Percentiles rank a stretch among this genome's conserved stretches.
Conservation (phyloP, 1,140 invertebrate species). For the Drosophila gunungcola region DNA sequence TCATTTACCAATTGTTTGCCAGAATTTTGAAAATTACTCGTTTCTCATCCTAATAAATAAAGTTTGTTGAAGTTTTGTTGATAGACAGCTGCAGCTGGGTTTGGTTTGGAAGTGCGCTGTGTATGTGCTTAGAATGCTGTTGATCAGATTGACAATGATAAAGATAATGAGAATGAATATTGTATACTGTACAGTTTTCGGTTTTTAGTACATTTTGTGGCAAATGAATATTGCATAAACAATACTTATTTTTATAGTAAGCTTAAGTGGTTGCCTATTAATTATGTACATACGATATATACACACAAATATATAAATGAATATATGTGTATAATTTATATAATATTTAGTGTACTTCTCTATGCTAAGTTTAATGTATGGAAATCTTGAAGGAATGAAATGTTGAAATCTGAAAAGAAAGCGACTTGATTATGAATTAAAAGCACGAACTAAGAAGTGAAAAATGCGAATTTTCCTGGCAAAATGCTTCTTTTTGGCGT, state of each 20-base stretch:
- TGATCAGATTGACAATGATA: conserved; percentile 61
- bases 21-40: conserved; percentile 33
- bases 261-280: conserved; percentile 80
- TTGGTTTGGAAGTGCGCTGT: conserved; percentile 49
- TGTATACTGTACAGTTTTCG: conserved; percentile 69
- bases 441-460: conserved; percentile 39
- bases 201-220: conserved; percentile 69
- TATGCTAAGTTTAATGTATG: conserved; percentile 72
- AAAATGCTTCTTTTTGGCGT: conserved; percentile 34
- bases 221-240: conserved; percentile 58
- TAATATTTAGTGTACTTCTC: conserved; percentile 62
- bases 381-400: conserved; percentile 75
- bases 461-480: conserved; percentile 29
- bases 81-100: conserved; percentile 39
- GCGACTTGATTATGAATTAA: conserved; percentile 66
- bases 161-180: conserved; percentile 49
- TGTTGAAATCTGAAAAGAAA: conserved; percentile 49
- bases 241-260: conserved; percentile 74
- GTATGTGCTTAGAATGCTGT: conserved; percentile 40
- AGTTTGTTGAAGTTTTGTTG: conserved; percentile 27
- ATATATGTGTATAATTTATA: conserved; percentile 48
- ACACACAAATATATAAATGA: conserved; percentile 46
- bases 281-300: conserved; percentile 72
- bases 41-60: conserved; percentile 33
- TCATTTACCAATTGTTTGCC: conserved; percentile 41